A percentile compares a stretch with the other conserved stretches of the same genome.
phyloP scores from a whole-genome alignment of 2,113 vertebrate species.

The Ptyas mucosa region DNA sequence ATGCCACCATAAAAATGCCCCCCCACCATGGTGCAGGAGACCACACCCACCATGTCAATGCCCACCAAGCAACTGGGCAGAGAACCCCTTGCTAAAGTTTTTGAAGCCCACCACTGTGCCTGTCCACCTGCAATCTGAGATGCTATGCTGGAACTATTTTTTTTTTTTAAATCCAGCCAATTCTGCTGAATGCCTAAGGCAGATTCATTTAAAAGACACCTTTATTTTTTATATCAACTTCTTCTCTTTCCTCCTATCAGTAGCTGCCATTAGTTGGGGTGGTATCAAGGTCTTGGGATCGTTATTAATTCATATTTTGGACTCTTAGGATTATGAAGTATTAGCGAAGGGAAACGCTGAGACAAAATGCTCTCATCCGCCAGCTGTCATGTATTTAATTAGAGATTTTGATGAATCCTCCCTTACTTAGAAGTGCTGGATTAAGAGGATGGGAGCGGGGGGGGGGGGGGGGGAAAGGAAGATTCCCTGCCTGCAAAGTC shows the following conservation, averaged over 20 bases:
- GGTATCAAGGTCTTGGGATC: conserved; percentile 60
- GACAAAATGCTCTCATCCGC: conserved; percentile 75
- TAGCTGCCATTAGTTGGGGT: conserved; percentile 8
- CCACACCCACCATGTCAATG: too few species aligned
- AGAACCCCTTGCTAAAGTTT: too few species aligned
- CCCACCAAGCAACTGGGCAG: too few species aligned
- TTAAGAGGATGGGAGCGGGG: background rate
- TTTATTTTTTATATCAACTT: conserved; percentile 48
- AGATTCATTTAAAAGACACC: conserved; percentile 34
- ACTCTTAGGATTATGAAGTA: conserved; percentile 74
- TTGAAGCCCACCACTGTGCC: too few species aligned
- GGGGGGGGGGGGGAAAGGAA: too few species aligned
- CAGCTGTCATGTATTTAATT: conserved; percentile 78
- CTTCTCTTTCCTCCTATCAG: background rate
- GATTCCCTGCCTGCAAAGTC: conserved; percentile 1
- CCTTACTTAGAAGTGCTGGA: conserved; percentile 50
- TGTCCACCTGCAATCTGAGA: background rate
- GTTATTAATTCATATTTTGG: conserved; percentile 76
- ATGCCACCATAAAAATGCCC: too few species aligned
- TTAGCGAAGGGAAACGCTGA: conserved; percentile 67
- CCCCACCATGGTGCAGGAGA: too few species aligned
- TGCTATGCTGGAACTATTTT: background rate
- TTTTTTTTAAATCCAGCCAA: background rate
- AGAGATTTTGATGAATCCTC: conserved; percentile 72
- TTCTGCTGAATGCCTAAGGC: background rate